Percentiles rank a stretch among this genome's conserved stretches.
phyloP scores from a whole-genome alignment of 2,113 vertebrate species.

The Erythrocercus mccallii region DNA sequence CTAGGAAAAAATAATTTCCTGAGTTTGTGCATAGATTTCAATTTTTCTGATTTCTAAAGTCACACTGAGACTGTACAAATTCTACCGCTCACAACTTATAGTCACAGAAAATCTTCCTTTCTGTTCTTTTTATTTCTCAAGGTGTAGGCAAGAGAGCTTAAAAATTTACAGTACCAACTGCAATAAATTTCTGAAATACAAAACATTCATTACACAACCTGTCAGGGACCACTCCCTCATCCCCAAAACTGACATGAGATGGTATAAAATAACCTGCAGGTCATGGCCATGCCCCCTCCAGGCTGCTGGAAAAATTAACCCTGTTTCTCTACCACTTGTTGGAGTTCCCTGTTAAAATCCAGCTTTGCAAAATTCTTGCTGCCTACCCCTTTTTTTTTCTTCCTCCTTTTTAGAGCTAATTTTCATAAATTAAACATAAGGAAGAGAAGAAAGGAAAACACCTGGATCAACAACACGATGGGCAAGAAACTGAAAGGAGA shows the following conservation, averaged over 20 bases:
- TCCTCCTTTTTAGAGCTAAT: neutral
- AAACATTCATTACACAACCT: neutral
- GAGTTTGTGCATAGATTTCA: neutral
- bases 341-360: neutral
- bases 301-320: neutral
- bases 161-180: neutral
- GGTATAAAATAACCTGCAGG: neutral
- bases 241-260: neutral
- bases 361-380: neutral
- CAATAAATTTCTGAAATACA: neutral
- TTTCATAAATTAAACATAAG: neutral
- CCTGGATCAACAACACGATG: neutral
- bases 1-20: neutral
- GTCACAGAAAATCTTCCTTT: neutral
- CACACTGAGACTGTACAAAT: neutral
- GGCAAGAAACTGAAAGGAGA: neutral
- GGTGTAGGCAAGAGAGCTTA: neutral
- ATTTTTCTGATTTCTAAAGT: neutral
- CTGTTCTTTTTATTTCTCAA: neutral
- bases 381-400: accelerated
- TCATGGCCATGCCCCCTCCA: neutral
- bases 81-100: neutral
- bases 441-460: neutral
- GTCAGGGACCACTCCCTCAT: neutral
- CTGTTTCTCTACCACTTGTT: neutral